A percentile compares a stretch with the other conserved stretches of the same genome.
Evolutionary conservation across 2,797 vertebrate species (phyloP).

Genomic region (Pygocentrus nattereri): DNA sequence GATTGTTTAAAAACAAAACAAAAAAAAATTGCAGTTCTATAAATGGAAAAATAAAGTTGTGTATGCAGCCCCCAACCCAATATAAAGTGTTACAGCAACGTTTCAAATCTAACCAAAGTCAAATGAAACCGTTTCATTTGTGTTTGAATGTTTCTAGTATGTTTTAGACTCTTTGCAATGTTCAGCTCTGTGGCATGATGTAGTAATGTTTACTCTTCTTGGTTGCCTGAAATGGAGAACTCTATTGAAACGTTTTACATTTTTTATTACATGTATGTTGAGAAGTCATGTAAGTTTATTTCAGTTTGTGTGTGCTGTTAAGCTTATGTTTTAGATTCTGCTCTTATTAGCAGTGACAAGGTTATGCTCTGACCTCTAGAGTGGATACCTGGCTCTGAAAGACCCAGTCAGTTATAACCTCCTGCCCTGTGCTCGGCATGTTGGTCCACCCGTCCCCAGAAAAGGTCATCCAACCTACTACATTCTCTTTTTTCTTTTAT

Average conservation of each 20-base stretch:
- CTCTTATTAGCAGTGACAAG: constrained; percentile 18
- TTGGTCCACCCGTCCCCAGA: background rate
- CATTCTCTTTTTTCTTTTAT: background rate
- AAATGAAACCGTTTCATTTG: constrained; percentile 25
- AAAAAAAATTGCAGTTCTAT: background rate
- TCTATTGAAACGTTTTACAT: background rate
- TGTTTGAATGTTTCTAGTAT: background rate
- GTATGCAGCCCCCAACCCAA: background rate
- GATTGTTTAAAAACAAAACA: background rate
- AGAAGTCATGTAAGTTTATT: background rate
- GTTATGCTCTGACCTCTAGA: constrained; percentile 1
- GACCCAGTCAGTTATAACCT: background rate
- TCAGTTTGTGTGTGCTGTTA: background rate
- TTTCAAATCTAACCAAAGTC: constrained; percentile 47
- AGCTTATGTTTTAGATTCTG: background rate
- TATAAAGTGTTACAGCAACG: background rate
- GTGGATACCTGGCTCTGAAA: background rate
- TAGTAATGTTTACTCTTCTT: constrained; percentile 20
- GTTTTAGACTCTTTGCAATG: constrained; percentile 10
- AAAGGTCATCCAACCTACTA: background rate
- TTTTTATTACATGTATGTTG: background rate
- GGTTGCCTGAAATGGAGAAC: constrained; percentile 1
- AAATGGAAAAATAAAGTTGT: constrained; percentile 3
- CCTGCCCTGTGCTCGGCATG: constrained; percentile 26
- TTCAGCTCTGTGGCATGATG: constrained; percentile 4